Conservation (phyloP, 2,888 invertebrate species). For the Stenolophus ochropezus region DNA sequence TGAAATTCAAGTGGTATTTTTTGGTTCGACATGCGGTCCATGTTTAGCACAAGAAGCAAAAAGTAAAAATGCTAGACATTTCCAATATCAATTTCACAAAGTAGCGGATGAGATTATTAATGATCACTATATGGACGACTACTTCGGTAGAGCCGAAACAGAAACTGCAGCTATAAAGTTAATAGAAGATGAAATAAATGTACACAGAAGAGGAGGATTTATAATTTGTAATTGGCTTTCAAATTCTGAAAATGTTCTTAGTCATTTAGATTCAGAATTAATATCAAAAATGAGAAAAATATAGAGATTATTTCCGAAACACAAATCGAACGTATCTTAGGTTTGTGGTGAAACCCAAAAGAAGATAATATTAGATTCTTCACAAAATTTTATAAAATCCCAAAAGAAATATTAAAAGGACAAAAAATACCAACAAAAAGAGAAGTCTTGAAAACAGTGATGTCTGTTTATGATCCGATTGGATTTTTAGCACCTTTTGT, state of each 20-base stretch:
- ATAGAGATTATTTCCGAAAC: too few relatives aligned
- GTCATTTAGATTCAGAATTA: not conserved
- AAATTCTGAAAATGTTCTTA: conserved; percentile 58
- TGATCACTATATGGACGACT: conserved; percentile 55
- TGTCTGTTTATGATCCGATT: too few relatives aligned
- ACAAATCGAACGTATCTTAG: too few relatives aligned
- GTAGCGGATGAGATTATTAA: conserved; percentile 48
- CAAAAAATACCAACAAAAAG: too few relatives aligned
- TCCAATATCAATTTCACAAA: conserved; percentile 46
- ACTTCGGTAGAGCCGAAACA: conserved; percentile 59
- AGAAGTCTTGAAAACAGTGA: too few relatives aligned
- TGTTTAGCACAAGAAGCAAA: conserved; percentile 61
- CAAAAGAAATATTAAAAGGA: too few relatives aligned
- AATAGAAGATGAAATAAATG: not conserved
- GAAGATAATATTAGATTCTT: too few relatives aligned
- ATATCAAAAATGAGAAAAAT: not conserved
- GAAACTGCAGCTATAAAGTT: conserved; percentile 61
- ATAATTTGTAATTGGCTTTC: conserved; percentile 50
- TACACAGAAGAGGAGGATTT: not conserved
- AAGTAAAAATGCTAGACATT: conserved; percentile 61
- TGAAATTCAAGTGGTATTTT: conserved; percentile 61
- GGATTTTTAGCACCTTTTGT: too few relatives aligned
- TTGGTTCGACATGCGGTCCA: conserved; percentile 61
- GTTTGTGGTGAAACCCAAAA: too few relatives aligned
- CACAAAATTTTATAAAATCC: too few relatives aligned